phyloP scores from a whole-genome alignment of 2,888 invertebrate genomes.

The Ptychoptera contaminata region DNA sequence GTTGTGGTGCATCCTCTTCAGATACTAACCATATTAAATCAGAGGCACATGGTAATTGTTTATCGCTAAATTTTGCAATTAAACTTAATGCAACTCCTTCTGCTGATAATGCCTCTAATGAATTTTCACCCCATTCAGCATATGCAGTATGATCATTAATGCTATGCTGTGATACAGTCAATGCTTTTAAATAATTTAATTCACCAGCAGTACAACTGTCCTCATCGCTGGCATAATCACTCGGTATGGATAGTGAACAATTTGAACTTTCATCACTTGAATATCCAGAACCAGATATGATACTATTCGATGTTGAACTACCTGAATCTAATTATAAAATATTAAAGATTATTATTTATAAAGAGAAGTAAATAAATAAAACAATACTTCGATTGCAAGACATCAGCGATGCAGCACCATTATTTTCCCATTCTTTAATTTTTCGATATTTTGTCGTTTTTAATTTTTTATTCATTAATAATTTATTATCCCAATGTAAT shows the following conservation, averaged over 20 bases:
- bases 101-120: constrained; percentile 44
- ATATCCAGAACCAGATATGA: not conserved
- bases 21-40: constrained; percentile 69
- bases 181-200: not conserved
- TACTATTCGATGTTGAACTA: not conserved
- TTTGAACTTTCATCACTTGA: not conserved
- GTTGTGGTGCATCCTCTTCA: constrained; percentile 59
- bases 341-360: not conserved
- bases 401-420: not conserved
- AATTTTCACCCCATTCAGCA: constrained; percentile 20
- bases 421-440: not conserved
- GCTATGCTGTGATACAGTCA: constrained; percentile 1
- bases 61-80: constrained; percentile 58
- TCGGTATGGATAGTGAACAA: not conserved
- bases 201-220: not conserved
- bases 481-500: constrained; percentile 17
- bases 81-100: constrained; percentile 65
- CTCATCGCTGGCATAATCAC: not conserved
- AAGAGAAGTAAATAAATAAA: not conserved
- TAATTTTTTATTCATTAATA: constrained; percentile 1
- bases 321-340: not conserved
- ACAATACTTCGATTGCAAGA: not conserved
- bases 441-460: not conserved
- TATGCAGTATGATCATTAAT: constrained; percentile 17
- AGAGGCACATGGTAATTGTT: constrained; percentile 58